Base-by-base conservation (phyloP, 1,140 invertebrate species). In the Scaptomyza hsui region DNA sequence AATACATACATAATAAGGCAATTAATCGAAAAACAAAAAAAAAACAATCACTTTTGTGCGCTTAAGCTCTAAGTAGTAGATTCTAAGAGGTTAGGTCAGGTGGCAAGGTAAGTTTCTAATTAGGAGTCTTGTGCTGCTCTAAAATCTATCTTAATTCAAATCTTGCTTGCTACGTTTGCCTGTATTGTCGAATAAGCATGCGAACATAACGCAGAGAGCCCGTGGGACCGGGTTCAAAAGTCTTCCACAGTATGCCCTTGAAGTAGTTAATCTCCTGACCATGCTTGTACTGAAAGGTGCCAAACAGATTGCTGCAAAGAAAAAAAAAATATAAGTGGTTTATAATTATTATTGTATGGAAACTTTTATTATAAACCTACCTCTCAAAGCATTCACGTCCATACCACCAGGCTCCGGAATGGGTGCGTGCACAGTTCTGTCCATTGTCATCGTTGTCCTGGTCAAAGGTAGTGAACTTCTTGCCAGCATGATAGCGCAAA, bases 401-500 rank as follows among this genome's bases (percentile, higher is more conserved):
- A 72, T 94, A 95, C 94, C 94, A 95, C 93, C 94, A 95, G 9
- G 93, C 94, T 1, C 94, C 94, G 1, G 92, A 90, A 45, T 95
- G 94, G 18, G 93, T 92, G 15, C 92, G 77, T 0, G 95, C 95
- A 89, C 95, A 96, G 48, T 94, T 94, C 51, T 95, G 94, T 24
- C 92, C 93, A 89, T 94, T 94, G 12, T 93, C 93, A 72, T 96
- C 95, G 76, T 96, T 95, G 82, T 96, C 95, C 21, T 92, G 89
- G 62, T 96, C 95, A 7, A 90, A 92, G 0, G 95, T 95, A 35
- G 95, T 95, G 90, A 96, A 96, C 78, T 94, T 94, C 78, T 94
- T 94, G 2, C 94, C 94, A 45, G 94, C 93, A 78, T 96, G 95
- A 32, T 95, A 94, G 10, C 92, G 91, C 51, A 96, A 79, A 0